These are phyloP conservation scores for Microplitis mediator DNA, from an alignment of 1,140 invertebrate genomes.

Conservation along the genomic window DNA sequence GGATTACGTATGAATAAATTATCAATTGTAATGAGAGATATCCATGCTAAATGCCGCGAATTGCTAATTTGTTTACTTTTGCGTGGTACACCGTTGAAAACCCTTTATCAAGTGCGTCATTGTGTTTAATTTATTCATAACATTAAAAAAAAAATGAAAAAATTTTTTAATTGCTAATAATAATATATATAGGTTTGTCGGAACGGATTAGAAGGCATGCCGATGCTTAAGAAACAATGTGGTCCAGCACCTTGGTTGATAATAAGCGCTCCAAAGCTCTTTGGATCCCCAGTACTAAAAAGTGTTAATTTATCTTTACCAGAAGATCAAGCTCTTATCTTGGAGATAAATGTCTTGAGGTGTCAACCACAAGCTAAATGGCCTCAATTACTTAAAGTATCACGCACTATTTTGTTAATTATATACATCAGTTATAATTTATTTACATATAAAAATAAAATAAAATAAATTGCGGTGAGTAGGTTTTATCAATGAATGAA, in stretches of 20 bases:
- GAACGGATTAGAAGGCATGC: conserved; percentile 64
- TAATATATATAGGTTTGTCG: conserved; percentile 62
- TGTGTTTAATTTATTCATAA: not conserved
- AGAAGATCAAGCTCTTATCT: conserved; percentile 65
- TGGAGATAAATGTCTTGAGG: conserved; percentile 73
- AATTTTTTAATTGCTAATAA: not conserved
- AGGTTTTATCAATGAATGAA: conserved; percentile 72
- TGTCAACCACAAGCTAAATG: conserved; percentile 79
- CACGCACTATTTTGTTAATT: not conserved
- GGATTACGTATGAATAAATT: conserved; percentile 65
- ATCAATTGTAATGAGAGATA: conserved; percentile 71
- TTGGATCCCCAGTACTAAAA: conserved; percentile 45
- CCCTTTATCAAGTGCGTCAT: conserved; percentile 71
- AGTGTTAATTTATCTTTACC: conserved; percentile 46
- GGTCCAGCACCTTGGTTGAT: conserved; percentile 71
- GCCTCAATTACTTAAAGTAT: conserved; percentile 73
- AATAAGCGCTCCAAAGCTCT: conserved; percentile 69
- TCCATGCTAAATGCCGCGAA: conserved; percentile 80
- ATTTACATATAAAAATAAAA: conserved; percentile 7
- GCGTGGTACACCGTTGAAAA: conserved; percentile 72
- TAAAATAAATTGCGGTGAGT: conserved; percentile 12
- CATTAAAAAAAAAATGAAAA: not conserved
- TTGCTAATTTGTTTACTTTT: conserved; percentile 73
- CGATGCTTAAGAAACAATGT: conserved; percentile 59
- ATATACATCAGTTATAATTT: not conserved